Percentiles rank a stretch among this genome's conserved stretches.
Evolutionary conservation across 2,113 vertebrate genomes (phyloP).

Genomic region (Cebidichthys violaceus): DNA sequence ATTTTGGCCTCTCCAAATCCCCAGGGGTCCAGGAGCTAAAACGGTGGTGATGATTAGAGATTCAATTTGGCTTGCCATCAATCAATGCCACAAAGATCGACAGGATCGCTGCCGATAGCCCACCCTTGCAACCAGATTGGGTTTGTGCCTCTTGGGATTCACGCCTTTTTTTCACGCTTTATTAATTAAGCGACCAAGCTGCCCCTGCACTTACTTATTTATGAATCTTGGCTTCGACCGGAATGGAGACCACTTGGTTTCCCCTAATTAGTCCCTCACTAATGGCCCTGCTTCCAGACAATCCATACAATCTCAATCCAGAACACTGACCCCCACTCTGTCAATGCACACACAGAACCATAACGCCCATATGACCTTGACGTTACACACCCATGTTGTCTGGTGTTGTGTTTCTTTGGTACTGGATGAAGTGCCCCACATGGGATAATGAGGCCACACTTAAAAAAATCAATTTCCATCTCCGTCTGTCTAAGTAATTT

Average conservation of each 20-base stretch:
- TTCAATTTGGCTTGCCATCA: conserved; percentile 85
- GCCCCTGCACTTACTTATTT: conserved; percentile 84
- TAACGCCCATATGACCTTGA: conserved; percentile 73
- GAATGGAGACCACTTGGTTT: conserved; percentile 73
- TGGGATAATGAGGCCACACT: conserved; percentile 78
- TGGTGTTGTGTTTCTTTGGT: conserved; percentile 72
- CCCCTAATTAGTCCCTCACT: conserved; percentile 80
- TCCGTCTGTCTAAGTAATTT: conserved; percentile 71
- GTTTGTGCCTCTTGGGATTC: conserved; percentile 73
- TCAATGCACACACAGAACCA: conserved; percentile 50
- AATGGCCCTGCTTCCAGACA: conserved; percentile 73
- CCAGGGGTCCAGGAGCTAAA: conserved; percentile 71
- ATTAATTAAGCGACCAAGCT: conserved; percentile 83
- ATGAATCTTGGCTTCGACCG: conserved; percentile 81
- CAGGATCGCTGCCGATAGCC: conserved; percentile 65
- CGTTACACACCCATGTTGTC: conserved; percentile 53
- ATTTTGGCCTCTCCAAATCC: conserved; percentile 73
- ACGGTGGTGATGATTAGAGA: conserved; percentile 82
- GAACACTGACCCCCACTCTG: conserved; percentile 36
- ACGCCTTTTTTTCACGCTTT: conserved; percentile 77
- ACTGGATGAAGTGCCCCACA: conserved; percentile 68
- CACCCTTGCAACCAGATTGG: conserved; percentile 72
- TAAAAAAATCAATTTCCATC: conserved; percentile 79
- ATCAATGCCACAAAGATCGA: conserved; percentile 79
- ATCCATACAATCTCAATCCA: conserved; percentile 73